Conservation (phyloP, 2,113 vertebrate species). For the Ciconia boyciana region DNA sequence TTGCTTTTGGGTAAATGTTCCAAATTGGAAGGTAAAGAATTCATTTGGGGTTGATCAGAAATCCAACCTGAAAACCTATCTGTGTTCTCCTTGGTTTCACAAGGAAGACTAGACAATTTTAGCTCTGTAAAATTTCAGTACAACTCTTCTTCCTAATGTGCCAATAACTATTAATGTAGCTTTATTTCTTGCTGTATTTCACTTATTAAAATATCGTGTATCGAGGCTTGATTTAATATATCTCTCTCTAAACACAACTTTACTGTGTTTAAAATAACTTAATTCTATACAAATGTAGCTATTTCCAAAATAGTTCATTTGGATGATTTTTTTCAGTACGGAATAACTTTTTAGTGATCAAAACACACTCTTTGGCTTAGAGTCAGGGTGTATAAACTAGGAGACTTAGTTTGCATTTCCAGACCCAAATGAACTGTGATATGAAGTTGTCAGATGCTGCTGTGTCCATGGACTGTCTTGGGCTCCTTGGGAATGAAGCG, state of each 20-base stretch:
- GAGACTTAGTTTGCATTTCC: not conserved
- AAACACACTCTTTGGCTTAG: not conserved
- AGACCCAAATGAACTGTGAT: not conserved
- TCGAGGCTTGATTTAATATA: not conserved
- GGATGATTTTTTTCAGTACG: not conserved
- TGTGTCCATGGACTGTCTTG: not conserved
- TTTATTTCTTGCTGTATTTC: not conserved
- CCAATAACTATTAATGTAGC: not conserved
- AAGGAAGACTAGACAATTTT: not conserved
- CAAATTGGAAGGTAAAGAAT: not conserved
- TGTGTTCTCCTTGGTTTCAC: not conserved
- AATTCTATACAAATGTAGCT: not conserved
- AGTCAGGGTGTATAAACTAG: not conserved
- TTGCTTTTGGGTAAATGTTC: not conserved
- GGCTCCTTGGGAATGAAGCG: not conserved
- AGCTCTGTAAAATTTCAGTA: not conserved
- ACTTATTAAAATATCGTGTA: not conserved
- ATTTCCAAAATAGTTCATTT: not conserved
- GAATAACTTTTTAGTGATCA: not conserved
- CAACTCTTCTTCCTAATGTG: not conserved
- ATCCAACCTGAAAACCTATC: not conserved
- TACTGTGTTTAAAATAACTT: not conserved
- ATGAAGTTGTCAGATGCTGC: not conserved
- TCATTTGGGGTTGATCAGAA: not conserved
- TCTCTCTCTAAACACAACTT: not conserved